These are phyloP conservation scores for Mastacembelus armatus DNA, from an alignment of 2,797 vertebrate genomes.

Conservation along the genomic window DNA sequence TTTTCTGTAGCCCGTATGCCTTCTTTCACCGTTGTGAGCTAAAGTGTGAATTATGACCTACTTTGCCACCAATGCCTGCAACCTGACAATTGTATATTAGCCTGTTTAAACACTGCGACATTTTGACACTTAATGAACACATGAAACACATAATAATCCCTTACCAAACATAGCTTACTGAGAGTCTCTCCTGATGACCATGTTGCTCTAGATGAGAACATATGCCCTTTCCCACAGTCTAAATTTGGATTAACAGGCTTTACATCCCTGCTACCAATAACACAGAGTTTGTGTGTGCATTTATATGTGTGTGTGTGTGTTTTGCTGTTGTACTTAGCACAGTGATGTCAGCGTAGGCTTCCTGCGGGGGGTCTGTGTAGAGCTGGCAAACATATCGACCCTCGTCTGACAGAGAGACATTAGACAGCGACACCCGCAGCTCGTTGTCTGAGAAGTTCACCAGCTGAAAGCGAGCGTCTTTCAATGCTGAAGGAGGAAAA, in stretches of 20 bases:
- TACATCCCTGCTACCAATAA: slow-evolving; percentile 3
- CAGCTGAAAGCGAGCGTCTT: slow-evolving; percentile 97
- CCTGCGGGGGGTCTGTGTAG: slow-evolving; percentile 97
- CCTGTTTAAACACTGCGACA: too few relatives aligned
- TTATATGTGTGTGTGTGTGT: slow-evolving; percentile 27
- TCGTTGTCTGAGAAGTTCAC: slow-evolving; percentile 99
- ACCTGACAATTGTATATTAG: too few relatives aligned
- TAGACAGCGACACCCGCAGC: slow-evolving; percentile 95
- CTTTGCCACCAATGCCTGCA: too few relatives aligned
- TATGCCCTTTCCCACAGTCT: slow-evolving; percentile 8
- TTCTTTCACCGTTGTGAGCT: too few relatives aligned
- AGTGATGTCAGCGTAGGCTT: slow-evolving; percentile 95
- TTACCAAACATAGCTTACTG: too few relatives aligned
- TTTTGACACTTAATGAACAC: too few relatives aligned
- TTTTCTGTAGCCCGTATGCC: too few relatives aligned
- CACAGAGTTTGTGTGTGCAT: background rate
- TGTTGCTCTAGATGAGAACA: background rate
- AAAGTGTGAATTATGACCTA: too few relatives aligned
- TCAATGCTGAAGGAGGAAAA: slow-evolving; percentile 86
- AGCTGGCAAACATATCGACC: slow-evolving; percentile 98
- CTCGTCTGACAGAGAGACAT: slow-evolving; percentile 96
- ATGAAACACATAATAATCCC: too few relatives aligned
- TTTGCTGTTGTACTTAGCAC: slow-evolving; percentile 88
- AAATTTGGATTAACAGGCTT: slow-evolving; percentile 34
- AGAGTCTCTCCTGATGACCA: slow-evolving; percentile 17